A percentile compares a stretch with the other conserved stretches of the same genome.
Evolutionary conservation across 92 coral and sea anemone species (phyloP).

Genomic region (Phenganax stokvisi): DNA sequence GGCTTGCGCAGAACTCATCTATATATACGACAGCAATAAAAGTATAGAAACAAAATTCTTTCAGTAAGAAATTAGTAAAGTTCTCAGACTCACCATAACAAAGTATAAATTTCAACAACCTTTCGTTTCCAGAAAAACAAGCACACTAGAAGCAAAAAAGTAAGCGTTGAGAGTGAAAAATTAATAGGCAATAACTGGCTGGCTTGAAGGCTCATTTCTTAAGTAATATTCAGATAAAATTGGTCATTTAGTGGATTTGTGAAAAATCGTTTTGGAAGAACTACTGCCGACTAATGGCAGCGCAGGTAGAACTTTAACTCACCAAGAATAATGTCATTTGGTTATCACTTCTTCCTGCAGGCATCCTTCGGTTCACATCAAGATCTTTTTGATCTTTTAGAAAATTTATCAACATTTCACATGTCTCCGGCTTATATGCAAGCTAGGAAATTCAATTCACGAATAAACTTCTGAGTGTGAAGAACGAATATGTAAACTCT

Average conservation of each 20-base stretch:
- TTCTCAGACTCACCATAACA: conserved; percentile 51
- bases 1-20: too few species aligned
- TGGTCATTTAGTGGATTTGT: background rate
- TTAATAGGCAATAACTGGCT: conserved; percentile 39
- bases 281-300: too few species aligned
- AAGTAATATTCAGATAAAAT: conserved; percentile 29
- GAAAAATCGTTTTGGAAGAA: background rate
- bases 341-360: conserved; percentile 52
- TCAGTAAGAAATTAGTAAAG: background rate
- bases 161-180: conserved; percentile 32
- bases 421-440: conserved; percentile 55
- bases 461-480: background rate
- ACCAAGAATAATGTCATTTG: conserved; percentile 69
- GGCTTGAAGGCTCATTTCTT: conserved; percentile 27
- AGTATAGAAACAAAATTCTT: too few species aligned
- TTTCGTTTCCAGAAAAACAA: conserved; percentile 65
- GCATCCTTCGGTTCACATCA: conserved; percentile 61
- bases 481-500: background rate
- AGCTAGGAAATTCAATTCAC: conserved; percentile 39
- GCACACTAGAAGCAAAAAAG: conserved; percentile 57
- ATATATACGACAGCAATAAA: too few species aligned
- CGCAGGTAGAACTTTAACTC: conserved; percentile 5
- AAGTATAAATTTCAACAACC: conserved; percentile 66
- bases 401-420: conserved; percentile 40
- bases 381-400: conserved; percentile 48